A percentile compares a stretch with the other conserved stretches of the same genome.
Evolutionary conservation across 2,888 invertebrate genomes (phyloP).

Genomic region (Pyrochroa serraticornis): DNA sequence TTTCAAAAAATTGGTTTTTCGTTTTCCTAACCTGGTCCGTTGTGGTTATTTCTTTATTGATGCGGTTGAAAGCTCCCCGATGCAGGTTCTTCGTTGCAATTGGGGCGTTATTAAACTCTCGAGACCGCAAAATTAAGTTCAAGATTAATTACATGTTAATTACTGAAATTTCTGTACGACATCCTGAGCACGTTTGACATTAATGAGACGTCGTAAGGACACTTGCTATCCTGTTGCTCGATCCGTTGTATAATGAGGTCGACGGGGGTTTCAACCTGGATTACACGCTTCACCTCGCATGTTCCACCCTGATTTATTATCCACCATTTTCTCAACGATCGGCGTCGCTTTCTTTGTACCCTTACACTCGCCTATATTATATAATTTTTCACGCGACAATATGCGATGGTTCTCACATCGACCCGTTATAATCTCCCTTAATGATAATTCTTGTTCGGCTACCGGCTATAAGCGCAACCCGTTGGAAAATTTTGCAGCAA

Average conservation of each 20-base stretch:
- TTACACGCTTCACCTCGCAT: slow-evolving; percentile 11
- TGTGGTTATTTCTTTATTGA: too few relatives aligned
- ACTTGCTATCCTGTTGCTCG: slow-evolving; percentile 19
- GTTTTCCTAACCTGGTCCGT: too few relatives aligned
- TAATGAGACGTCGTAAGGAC: slow-evolving; percentile 23
- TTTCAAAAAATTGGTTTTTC: too few relatives aligned
- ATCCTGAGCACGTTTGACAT: slow-evolving; percentile 20
- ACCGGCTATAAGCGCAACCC: too few relatives aligned
- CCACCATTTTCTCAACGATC: too few relatives aligned
- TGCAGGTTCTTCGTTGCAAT: not conserved
- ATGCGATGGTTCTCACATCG: too few relatives aligned
- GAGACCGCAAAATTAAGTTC: not conserved
- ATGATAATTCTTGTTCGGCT: too few relatives aligned
- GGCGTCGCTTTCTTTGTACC: not conserved
- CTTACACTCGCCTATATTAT: slow-evolving; percentile 6
- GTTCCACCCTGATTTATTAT: slow-evolving; percentile 16
- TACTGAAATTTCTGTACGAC: slow-evolving; percentile 12
- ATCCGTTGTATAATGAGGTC: slow-evolving; percentile 21
- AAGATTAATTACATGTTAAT: slow-evolving; percentile 24
- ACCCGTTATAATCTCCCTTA: too few relatives aligned
- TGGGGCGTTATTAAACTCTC: not conserved
- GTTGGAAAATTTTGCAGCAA: too few relatives aligned
- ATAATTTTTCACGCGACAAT: slow-evolving; percentile 6
- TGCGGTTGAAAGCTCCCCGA: too few relatives aligned
- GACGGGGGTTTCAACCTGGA: slow-evolving; percentile 9